These are phyloP conservation scores for Carollia perspicillata DNA, from an alignment of 2,113 vertebrate species.

Conservation along the genomic window DNA sequence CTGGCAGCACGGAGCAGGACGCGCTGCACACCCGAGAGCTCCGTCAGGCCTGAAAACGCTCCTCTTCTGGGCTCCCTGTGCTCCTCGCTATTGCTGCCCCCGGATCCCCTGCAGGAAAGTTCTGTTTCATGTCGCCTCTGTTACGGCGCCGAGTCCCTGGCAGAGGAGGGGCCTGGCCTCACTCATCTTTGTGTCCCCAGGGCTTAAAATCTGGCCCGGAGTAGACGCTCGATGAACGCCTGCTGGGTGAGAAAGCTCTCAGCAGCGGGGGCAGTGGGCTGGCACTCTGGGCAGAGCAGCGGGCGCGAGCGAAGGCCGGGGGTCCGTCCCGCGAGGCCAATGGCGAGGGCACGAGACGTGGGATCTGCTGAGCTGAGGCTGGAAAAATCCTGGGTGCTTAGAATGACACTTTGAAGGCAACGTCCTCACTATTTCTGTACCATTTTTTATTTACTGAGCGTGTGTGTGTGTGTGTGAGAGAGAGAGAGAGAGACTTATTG, in stretches of 20 bases:
- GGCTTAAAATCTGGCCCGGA: background rate
- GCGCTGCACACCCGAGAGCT: background rate
- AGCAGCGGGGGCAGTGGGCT: background rate
- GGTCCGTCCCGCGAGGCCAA: background rate
- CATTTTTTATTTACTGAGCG: too few species aligned
- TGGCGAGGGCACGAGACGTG: background rate
- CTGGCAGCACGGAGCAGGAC: background rate
- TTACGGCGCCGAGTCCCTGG: background rate
- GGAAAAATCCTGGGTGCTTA: background rate
- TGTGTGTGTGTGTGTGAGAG: too few species aligned
- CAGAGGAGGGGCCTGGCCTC: background rate
- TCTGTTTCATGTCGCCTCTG: background rate
- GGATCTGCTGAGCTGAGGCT: background rate
- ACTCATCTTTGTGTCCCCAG: background rate
- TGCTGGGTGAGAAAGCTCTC: background rate
- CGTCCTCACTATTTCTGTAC: background rate
- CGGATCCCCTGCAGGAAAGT: background rate
- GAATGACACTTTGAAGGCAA: background rate
- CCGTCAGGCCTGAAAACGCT: background rate
- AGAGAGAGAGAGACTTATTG: too few species aligned
- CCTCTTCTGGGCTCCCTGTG: background rate
- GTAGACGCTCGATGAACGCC: background rate
- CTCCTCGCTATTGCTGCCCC: background rate
- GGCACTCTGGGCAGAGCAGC: background rate
- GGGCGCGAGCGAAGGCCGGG: background rate